Evolutionary conservation across 2,113 vertebrate species (phyloP).

Genomic region (Alces alces): DNA sequence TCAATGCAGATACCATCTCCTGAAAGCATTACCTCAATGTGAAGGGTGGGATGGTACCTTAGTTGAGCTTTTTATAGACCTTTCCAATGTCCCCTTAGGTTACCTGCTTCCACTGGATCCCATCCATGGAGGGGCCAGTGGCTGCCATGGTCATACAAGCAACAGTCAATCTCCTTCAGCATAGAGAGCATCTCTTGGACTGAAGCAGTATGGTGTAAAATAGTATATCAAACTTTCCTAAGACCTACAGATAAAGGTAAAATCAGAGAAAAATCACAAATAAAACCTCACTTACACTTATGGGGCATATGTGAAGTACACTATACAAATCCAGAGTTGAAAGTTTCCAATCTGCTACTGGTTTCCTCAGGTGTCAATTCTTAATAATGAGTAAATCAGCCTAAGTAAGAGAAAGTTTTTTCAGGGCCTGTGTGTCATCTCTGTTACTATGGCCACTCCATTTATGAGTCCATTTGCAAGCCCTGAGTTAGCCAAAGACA

Average conservation of each 20-base stretch:
- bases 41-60: background rate
- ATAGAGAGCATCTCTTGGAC: background rate
- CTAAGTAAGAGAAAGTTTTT: background rate
- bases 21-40: background rate
- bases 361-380: background rate
- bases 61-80: background rate
- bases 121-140: fast-evolving
- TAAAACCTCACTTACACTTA: background rate
- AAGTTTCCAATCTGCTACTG: background rate
- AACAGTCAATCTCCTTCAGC: background rate
- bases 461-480: background rate
- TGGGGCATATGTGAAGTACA: background rate
- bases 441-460: background rate
- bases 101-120: background rate
- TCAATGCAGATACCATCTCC: too few relatives aligned
- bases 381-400: background rate
- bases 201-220: background rate
- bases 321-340: background rate
- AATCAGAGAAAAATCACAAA: background rate
- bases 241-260: background rate
- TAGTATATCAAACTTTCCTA: fast-evolving
- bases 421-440: too few relatives aligned
- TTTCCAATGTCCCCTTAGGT: background rate
- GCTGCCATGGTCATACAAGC: fast-evolving
- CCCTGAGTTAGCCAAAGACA: background rate